These are phyloP conservation scores for Apodemia duryi DNA, from an alignment of 2,888 invertebrate genomes.

Conservation along the genomic window DNA sequence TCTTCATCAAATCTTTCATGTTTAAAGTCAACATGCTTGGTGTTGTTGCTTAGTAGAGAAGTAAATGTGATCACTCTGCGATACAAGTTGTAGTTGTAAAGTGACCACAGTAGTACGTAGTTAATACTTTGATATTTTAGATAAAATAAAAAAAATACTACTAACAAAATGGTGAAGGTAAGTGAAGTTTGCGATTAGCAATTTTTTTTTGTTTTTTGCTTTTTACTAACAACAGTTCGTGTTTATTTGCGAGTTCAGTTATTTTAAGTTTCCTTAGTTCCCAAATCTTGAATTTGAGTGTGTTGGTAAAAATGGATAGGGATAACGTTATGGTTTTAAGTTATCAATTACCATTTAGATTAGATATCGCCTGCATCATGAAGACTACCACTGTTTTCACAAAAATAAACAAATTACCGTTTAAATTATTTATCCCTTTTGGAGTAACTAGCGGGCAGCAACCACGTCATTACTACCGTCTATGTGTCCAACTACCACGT, in stretches of 20 bases:
- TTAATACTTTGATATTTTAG: neutral
- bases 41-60: neutral
- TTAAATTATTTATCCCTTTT: too few relatives aligned
- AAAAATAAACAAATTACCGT: too few relatives aligned
- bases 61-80: neutral
- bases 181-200: neutral
- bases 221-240: constrained; percentile 45
- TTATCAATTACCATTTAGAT: too few relatives aligned
- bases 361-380: too few relatives aligned
- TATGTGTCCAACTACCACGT: too few relatives aligned
- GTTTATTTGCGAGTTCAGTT: constrained; percentile 39
- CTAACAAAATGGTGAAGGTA: constrained; percentile 8
- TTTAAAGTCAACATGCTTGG: neutral
- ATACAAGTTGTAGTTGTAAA: neutral
- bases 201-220: constrained; percentile 32
- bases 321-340: neutral
- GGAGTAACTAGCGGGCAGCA: too few relatives aligned
- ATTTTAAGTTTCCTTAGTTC: constrained; percentile 19
- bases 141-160: neutral
- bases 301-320: neutral
- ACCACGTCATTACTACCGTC: too few relatives aligned
- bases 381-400: too few relatives aligned
- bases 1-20: too few relatives aligned
- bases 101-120: neutral
- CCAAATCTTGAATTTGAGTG: neutral